Base-by-base conservation (phyloP, 2,888 invertebrate species). In the Salpingus planirostris region DNA sequence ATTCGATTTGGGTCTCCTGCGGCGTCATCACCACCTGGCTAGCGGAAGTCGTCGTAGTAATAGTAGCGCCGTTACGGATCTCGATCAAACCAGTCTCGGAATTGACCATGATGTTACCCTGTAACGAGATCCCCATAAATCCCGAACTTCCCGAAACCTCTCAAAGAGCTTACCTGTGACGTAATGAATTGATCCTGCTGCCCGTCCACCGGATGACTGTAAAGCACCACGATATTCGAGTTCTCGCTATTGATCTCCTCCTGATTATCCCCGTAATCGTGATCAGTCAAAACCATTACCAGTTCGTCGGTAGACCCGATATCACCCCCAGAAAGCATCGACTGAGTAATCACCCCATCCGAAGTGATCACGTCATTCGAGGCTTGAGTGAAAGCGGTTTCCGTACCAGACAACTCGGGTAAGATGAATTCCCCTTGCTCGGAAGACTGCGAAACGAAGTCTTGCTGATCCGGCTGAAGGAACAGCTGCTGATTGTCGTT, bases 221-320 rank as follows among this genome's bases (percentile, higher is more conserved):
- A 77, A 11, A 77, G 67, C 26, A 77, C 76, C 8, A 77, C 76
- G 53, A 76, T 76, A 47, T 76, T 76, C 2, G 74, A 70, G 57
- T 73, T 74, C 38, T 73, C 70, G 21, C 66, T 45, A 31, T 68
- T 66, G 15, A 67, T 53, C 44, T 70, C 66, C 38, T 69, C 59
- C 22, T 60, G 62, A 12, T 69, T 73, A 63, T 70, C 74, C 21
- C 74, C 58, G 35, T 73, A 71, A 54, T 69, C 74, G 41, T 72
- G 67, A 44, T 76, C 71, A 42, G 70, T 75, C 25, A 77, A 63
- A 29, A 77, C 74, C 75, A 77, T 74, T 54, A 76, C 74, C 27
- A 76, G 64, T 62, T 71, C 74, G 41, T 71, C 63, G 26, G 73
- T 70, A n/a, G 71, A 61, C 31, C 59, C 66, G 27, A 71, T 65